These are phyloP conservation scores for Porites lutea DNA, from an alignment of 64 coral and sea anemone species.

Conservation along the genomic window DNA sequence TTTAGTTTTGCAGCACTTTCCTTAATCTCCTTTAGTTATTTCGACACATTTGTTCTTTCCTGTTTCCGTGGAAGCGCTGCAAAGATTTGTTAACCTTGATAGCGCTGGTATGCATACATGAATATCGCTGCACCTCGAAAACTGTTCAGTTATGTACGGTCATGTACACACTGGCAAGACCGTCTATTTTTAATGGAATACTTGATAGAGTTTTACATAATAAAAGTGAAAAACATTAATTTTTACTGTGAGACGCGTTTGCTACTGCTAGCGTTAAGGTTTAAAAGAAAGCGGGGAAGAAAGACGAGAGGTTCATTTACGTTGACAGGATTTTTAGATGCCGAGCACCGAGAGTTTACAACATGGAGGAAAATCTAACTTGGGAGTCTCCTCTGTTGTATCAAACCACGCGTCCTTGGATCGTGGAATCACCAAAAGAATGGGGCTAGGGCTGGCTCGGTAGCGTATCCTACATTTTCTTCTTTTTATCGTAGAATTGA, in stretches of 20 bases:
- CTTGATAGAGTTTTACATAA: conserved; percentile 99
- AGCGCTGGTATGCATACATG: conserved; percentile 98
- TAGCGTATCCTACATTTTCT: background rate
- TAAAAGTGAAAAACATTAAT: conserved; percentile 94
- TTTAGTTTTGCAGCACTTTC: background rate
- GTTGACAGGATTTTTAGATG: background rate
- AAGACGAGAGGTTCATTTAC: background rate
- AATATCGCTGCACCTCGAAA: conserved; percentile 74
- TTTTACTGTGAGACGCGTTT: conserved; percentile 78
- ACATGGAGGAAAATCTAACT: conserved; percentile 40
- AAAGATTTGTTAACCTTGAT: conserved; percentile 65
- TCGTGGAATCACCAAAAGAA: conserved; percentile 20
- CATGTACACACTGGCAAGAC: conserved; percentile 77
- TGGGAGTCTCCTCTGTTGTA: conserved; percentile 3
- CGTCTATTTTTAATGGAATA: conserved; percentile 99
- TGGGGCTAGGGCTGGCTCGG: background rate
- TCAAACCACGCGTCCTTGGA: conserved; percentile 24
- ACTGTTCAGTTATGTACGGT: conserved; percentile 92
- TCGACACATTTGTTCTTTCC: conserved; percentile 27
- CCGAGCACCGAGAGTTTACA: conserved; percentile 17
- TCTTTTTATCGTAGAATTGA: conserved; percentile 26
- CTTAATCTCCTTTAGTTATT: conserved; percentile 14
- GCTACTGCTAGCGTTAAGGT: conserved; percentile 45
- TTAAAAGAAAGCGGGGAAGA: conserved; percentile 35
- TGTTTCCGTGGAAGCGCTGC: conserved; percentile 46